Conservation (phyloP, 2,113 vertebrate species). For the Bombycilla garrulus region DNA sequence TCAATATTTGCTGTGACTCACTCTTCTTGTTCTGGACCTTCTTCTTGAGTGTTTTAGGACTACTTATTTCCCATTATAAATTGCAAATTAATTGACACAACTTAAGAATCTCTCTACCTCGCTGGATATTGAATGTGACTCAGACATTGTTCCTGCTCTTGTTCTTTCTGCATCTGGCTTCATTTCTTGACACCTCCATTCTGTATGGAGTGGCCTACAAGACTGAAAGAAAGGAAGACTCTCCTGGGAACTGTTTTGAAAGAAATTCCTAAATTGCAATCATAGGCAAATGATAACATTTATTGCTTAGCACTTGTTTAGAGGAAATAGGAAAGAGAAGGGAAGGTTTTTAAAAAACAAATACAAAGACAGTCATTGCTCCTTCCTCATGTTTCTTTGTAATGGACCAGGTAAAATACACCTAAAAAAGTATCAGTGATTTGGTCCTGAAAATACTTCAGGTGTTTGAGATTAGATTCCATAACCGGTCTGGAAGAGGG, state of each 20-base stretch:
- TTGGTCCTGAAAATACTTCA: fast-evolving
- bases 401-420: neutral
- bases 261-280: neutral
- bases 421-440: neutral
- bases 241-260: neutral
- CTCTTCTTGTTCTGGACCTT: neutral
- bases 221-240: neutral
- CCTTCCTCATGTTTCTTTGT: neutral
- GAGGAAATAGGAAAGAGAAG: neutral
- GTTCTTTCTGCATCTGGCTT: neutral
- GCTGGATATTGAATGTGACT: neutral
- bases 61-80: neutral
- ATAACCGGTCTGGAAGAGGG: neutral
- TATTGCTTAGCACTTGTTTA: neutral
- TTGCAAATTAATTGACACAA: neutral
- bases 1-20: neutral
- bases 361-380: neutral
- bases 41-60: neutral
- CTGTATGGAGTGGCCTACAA: neutral
- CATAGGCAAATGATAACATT: neutral
- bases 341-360: neutral
- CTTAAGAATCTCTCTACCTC: neutral
- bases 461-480: neutral
- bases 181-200: neutral
- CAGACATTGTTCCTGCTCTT: neutral